Percentiles rank a stretch among this genome's conserved stretches.
Conservation (phyloP, 2,797 vertebrate species). For the Apogon hyalosoma region DNA sequence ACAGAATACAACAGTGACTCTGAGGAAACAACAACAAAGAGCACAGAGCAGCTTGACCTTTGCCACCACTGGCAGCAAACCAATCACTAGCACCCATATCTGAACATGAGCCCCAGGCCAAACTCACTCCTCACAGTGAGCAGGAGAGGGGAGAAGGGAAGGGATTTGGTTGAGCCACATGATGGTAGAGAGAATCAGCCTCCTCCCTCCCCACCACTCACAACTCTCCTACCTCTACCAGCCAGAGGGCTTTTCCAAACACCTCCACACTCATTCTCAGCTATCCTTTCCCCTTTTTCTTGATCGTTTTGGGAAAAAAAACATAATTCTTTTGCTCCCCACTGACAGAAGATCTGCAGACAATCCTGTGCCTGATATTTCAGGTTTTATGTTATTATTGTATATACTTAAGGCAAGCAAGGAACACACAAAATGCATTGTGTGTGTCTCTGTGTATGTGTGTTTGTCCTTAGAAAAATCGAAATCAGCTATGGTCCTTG, state of each 20-base stretch:
- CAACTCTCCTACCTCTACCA: conserved; percentile 67
- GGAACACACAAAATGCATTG: conserved; percentile 8
- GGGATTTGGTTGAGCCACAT: conserved; percentile 80
- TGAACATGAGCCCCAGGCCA: conserved; percentile 96
- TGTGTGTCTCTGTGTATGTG: conserved; percentile 10
- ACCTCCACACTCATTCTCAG: conserved; percentile 72
- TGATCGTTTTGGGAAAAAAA: conserved; percentile 51
- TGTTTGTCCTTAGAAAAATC: conserved; percentile 32
- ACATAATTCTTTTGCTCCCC: conserved; percentile 38
- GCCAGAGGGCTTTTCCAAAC: conserved; percentile 77
- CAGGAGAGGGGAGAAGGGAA: conserved; percentile 69
- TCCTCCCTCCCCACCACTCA: conserved; percentile 64
- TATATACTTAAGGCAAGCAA: conserved; percentile 23
- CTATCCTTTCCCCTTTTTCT: conserved; percentile 60
- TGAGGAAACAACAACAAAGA: conserved; percentile 85
- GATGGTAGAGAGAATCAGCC: conserved; percentile 71
- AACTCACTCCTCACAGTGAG: conserved; percentile 88
- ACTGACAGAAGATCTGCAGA: conserved; percentile 33
- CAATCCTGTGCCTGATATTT: conserved; percentile 20
- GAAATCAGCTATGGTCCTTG: conserved; percentile 48
- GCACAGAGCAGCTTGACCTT: conserved; percentile 95
- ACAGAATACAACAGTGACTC: conserved; percentile 78
- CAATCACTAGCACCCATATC: conserved; percentile 96
- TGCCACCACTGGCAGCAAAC: conserved; percentile 92
- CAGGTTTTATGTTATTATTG: conserved; percentile 22